These are phyloP conservation scores for Uromys caudimaculatus DNA, from an alignment of 2,797 vertebrate genomes.

Conservation along the genomic window DNA sequence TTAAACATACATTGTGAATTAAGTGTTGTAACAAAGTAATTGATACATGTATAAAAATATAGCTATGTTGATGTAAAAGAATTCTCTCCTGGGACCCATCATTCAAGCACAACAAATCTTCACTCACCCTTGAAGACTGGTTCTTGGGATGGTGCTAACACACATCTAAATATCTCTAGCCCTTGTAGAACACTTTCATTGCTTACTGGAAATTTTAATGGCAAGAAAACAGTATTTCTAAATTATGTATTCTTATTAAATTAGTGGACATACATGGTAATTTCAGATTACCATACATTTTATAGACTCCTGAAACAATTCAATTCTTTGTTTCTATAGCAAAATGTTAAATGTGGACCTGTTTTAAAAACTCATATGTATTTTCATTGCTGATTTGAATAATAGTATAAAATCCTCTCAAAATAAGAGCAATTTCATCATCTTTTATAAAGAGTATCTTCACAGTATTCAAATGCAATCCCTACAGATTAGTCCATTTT, in stretches of 20 bases:
- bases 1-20: neutral
- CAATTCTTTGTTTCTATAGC: neutral
- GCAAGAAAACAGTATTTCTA: neutral
- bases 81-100: neutral
- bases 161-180: neutral
- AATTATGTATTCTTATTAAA: neutral
- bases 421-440: neutral
- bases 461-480: neutral
- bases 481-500: neutral
- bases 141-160: neutral
- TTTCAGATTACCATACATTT: neutral
- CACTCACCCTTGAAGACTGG: neutral
- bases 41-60: neutral
- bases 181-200: accelerated
- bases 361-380: neutral
- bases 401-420: neutral
- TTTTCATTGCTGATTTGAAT: neutral
- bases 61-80: neutral
- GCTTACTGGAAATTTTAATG: neutral
- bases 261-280: neutral
- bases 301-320: neutral
- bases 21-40: neutral
- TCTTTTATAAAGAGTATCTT: neutral
- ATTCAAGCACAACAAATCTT: neutral
- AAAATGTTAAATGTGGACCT: neutral